Conservation (phyloP, 2,888 invertebrate species). For the Steinernema scapterisci region DNA sequence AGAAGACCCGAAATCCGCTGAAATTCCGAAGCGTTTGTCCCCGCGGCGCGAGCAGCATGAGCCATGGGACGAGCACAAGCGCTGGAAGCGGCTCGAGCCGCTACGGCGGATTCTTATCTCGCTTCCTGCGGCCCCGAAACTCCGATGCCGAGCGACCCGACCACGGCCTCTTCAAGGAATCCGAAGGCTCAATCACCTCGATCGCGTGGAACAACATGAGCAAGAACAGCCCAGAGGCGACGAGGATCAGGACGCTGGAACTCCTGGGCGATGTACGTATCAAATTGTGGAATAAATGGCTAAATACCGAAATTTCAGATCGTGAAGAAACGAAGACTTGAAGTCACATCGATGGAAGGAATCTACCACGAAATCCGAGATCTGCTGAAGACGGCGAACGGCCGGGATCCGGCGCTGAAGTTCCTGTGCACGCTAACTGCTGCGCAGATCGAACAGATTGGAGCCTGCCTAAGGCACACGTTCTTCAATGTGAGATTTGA, state of each 20-base stretch:
- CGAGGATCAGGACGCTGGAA: neutral
- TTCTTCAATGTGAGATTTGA: constrained; percentile 47
- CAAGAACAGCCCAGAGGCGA: constrained; percentile 9
- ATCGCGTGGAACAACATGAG: constrained; percentile 29
- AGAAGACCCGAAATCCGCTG: constrained; percentile 83
- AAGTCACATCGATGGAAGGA: constrained; percentile 53
- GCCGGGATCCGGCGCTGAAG: constrained; percentile 38
- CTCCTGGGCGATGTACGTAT: constrained; percentile 1
- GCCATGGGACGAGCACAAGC: constrained; percentile 16
- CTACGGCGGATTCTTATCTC: neutral
- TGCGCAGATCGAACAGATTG: constrained; percentile 48
- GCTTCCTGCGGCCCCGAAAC: neutral
- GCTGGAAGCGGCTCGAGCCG: neutral
- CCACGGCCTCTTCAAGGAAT: constrained; percentile 18
- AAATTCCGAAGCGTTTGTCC: neutral
- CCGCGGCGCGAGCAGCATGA: constrained; percentile 7
- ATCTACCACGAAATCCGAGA: constrained; percentile 49
- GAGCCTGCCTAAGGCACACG: constrained; percentile 49
- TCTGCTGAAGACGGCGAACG: constrained; percentile 40
- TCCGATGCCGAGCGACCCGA: constrained; percentile 12
- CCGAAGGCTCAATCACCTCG: constrained; percentile 8
- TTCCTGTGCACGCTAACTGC: constrained; percentile 47
- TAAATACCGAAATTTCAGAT: constrained; percentile 27
- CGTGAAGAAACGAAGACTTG: constrained; percentile 42
- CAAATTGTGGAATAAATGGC: neutral